Evolutionary conservation across 2,888 invertebrate genomes (phyloP), one percentile per base, ranked within the genome.

Genomic region (Spodoptera littoralis): DNA sequence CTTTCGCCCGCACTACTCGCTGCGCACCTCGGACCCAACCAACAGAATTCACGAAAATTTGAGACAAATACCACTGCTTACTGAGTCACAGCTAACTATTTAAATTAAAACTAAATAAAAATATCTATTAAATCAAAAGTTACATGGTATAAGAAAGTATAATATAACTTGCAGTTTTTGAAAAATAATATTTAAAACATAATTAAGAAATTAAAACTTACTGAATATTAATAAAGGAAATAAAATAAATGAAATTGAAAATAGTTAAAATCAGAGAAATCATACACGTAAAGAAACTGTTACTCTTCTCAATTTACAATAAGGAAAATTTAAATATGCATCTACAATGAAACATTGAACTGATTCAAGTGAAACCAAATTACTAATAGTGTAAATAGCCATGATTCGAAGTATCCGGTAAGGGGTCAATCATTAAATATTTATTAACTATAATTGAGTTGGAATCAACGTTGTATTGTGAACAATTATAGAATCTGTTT

Each of bases 41-140:
- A 70, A 69, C 56, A 67, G 67, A 77, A 67, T 75, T 77, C 79
- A 82, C 84, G 70, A 76, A 78, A 77, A 85, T 88, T 87, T 88
- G 82, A 85, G 84, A 85, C 84, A 80, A 84, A 79, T 76, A 81
- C 83, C 83, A 66, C 80, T 87, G 88, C 89, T 85, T 82, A 86
- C 87, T 84, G 89, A 91, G 88, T 83, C 81, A 83, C 80, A 86
- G 81, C 70, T 79, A 80, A 76, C 83, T 84, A 84, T 81, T 82
- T 84, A 82, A 84, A 87, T 87, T 86, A 88, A 83, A 90, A 89
- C 84, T 90, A 88, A 89, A 88, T 85, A 88, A 88, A 88, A 89
- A 84, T 84, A 87, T 85, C 80, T 86, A 85, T 79, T 79, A 84
- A 84, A 83, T 84, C 81, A 77, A 84, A 84, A 65, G 71, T 80